Conservation (phyloP, 2,888 invertebrate genomes). For the Acholoe squamosa region DNA sequence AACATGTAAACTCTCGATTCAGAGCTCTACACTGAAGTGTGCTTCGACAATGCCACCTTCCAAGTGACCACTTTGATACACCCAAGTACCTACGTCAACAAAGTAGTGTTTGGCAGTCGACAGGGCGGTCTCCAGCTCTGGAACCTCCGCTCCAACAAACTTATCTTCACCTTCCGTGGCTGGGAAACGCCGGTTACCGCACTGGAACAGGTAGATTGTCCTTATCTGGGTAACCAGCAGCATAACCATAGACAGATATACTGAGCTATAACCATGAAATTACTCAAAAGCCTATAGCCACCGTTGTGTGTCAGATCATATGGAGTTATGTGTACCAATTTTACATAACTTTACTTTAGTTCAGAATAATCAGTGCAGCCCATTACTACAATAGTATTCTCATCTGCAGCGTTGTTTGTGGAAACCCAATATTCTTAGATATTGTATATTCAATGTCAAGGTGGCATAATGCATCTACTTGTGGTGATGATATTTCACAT, state of each 20-base stretch:
- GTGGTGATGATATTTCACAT: not conserved
- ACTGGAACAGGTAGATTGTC: slow-evolving; percentile 87
- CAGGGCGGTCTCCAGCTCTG: slow-evolving; percentile 94
- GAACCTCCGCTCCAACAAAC: slow-evolving; percentile 90
- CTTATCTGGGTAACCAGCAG: not conserved
- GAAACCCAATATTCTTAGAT: too few relatives aligned
- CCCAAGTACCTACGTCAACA: slow-evolving; percentile 97
- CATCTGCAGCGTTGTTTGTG: too few relatives aligned
- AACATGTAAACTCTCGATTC: slow-evolving; percentile 59
- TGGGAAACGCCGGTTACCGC: slow-evolving; percentile 89
- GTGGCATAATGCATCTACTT: not conserved
- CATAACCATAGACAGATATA: too few relatives aligned
- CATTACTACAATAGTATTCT: too few relatives aligned
- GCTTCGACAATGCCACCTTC: slow-evolving; percentile 87
- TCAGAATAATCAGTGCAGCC: too few relatives aligned
- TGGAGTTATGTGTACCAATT: too few relatives aligned
- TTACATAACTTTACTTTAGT: too few relatives aligned
- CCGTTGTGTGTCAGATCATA: too few relatives aligned
- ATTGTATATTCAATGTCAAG: too few relatives aligned
- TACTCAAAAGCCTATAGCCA: too few relatives aligned
- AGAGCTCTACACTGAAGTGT: slow-evolving; percentile 82
- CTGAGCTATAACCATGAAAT: too few relatives aligned
- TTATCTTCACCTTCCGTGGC: slow-evolving; percentile 89
- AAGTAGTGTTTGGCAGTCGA: slow-evolving; percentile 93
- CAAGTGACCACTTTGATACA: slow-evolving; percentile 92